phyloP scores from a whole-genome alignment of 2,113 vertebrate species.

The Barnardius zonarius region DNA sequence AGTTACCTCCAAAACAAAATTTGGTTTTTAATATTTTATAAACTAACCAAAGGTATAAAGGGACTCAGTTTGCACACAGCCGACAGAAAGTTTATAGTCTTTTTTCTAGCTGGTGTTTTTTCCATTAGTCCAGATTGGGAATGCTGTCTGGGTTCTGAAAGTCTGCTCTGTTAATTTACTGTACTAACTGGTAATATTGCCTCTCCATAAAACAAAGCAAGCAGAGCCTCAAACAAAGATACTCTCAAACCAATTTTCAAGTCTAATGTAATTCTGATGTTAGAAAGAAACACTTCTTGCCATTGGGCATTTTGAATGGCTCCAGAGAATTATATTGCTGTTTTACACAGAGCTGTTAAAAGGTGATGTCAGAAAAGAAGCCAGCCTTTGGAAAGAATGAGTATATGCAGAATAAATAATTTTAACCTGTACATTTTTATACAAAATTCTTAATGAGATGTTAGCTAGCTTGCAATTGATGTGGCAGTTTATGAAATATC shows the following conservation, averaged over 20 bases:
- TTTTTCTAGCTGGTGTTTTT: background rate
- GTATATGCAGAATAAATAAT: background rate
- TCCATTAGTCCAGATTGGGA: background rate
- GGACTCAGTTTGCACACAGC: background rate
- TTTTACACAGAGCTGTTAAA: background rate
- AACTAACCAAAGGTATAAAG: background rate
- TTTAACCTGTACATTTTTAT: background rate
- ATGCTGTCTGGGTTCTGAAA: background rate
- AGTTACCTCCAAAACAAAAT: background rate
- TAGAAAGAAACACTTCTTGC: background rate
- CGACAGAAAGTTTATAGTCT: background rate
- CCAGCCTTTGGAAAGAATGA: background rate
- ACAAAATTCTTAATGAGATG: background rate
- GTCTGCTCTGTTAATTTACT: background rate
- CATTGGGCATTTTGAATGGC: background rate
- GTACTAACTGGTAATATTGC: background rate
- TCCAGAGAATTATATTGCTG: background rate
- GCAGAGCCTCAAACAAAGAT: background rate
- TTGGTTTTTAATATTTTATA: background rate
- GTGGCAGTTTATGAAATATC: background rate
- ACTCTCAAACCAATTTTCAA: background rate
- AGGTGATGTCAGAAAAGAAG: background rate
- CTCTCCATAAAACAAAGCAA: background rate
- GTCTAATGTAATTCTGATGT: background rate
- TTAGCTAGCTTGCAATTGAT: background rate